These are phyloP conservation scores for Radopholus similis DNA, from an alignment of 1,140 invertebrate genomes.

Conservation along the genomic window DNA sequence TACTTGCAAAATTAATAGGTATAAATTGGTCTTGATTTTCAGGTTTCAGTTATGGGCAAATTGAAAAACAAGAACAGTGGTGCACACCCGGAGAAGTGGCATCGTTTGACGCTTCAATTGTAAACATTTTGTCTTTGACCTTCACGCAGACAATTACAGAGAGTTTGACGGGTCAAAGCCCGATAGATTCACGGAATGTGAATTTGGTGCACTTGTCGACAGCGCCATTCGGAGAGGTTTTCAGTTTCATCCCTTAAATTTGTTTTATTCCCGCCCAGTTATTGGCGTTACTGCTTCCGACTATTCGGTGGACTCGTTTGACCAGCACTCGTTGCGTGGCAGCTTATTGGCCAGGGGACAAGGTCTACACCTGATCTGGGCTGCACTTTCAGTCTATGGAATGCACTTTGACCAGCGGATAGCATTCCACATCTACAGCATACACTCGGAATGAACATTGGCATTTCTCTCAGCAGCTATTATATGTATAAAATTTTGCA, in stretches of 20 bases:
- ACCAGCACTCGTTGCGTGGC: constrained; percentile 4
- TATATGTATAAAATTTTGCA: too few species aligned
- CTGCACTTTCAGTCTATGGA: constrained; percentile 26
- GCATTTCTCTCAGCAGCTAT: not conserved
- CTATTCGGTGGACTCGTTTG: constrained; percentile 18
- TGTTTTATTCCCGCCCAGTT: not conserved
- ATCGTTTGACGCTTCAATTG: too few species aligned
- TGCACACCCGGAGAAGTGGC: too few species aligned
- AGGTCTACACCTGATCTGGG: constrained; percentile 27
- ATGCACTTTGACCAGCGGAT: constrained; percentile 26
- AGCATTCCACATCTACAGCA: constrained; percentile 22
- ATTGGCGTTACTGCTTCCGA: constrained; percentile 16
- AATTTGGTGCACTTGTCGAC: constrained; percentile 27
- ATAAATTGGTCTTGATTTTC: too few species aligned
- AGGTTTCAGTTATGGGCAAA: too few species aligned
- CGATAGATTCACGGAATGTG: not conserved
- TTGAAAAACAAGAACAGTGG: too few species aligned
- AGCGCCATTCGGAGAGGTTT: constrained; percentile 11
- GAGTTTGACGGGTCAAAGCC: constrained; percentile 15
- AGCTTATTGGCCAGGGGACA: constrained; percentile 7
- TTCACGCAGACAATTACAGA: too few species aligned
- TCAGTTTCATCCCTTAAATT: not conserved
- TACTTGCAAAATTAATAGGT: too few species aligned
- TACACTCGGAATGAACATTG: not conserved
- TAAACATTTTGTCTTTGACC: too few species aligned